phyloP scores from a whole-genome alignment of 1,140 invertebrate species.

The Drosophila littoralis region DNA sequence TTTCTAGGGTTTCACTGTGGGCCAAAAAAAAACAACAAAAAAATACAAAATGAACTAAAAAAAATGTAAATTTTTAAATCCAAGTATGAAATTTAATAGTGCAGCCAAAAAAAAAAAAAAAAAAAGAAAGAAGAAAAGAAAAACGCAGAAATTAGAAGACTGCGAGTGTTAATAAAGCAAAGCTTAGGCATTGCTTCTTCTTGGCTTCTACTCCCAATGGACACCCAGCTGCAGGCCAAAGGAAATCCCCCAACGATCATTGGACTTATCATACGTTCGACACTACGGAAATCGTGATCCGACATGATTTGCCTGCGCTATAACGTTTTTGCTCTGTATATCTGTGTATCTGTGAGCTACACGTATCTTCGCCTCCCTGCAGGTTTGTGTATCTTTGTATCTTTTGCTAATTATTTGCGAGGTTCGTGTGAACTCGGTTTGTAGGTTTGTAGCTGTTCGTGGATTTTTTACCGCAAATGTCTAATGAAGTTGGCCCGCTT shows the following conservation, averaged over 20 bases:
- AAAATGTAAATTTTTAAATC: slow-evolving; percentile 37
- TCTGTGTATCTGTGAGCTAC: background rate
- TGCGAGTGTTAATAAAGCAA: background rate
- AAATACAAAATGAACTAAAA: slow-evolving; percentile 18
- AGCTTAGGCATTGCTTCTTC: background rate
- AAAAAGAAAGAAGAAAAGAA: slow-evolving; percentile 46
- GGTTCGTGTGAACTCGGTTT: slow-evolving; percentile 81
- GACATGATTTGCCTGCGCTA: background rate
- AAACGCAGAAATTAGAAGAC: slow-evolving; percentile 26
- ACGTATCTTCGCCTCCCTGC: slow-evolving; percentile 2
- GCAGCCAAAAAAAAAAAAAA: slow-evolving; percentile 64
- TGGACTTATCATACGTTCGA: background rate
- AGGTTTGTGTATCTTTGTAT: slow-evolving; percentile 32
- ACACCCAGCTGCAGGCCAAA: background rate
- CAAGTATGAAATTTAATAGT: slow-evolving; percentile 73
- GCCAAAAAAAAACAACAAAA: slow-evolving; percentile 17
- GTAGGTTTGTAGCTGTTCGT: slow-evolving; percentile 75
- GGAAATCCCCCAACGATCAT: background rate
- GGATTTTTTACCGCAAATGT: slow-evolving; percentile 78
- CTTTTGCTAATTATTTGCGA: slow-evolving; percentile 71
- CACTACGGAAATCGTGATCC: background rate
- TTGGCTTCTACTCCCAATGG: background rate
- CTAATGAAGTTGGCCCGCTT: slow-evolving; percentile 82
- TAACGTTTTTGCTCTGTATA: background rate
- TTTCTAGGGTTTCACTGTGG: slow-evolving; percentile 64